Evolutionary conservation across 2,113 vertebrate species (phyloP).

Genomic region (Chloropsis hardwickii): DNA sequence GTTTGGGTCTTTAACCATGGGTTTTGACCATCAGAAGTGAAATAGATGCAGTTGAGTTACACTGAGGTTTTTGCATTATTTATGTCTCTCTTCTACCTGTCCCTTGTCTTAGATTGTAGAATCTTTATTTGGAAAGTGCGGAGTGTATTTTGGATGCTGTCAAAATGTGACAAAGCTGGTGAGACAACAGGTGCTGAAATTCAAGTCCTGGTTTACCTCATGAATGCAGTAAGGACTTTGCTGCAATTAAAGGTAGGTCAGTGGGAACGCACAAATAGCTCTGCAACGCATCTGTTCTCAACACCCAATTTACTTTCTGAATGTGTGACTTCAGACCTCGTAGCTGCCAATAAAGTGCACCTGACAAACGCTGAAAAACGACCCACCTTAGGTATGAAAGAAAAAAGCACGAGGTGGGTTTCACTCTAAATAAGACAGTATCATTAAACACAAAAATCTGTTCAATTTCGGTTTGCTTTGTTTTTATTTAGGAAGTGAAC

Average conservation of each 20-base stretch:
- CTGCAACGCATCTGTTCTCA: neutral
- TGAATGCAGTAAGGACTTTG: neutral
- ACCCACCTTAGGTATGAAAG: neutral
- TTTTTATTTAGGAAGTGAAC: neutral
- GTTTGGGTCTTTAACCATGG: neutral
- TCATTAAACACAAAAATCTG: neutral
- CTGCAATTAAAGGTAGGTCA: neutral
- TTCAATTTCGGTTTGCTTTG: neutral
- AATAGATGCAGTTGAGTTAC: neutral
- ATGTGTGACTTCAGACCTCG: neutral
- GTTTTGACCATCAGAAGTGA: neutral
- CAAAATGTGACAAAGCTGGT: neutral
- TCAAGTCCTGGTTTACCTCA: neutral
- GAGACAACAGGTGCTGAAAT: neutral
- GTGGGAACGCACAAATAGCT: neutral
- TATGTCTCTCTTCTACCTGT: neutral
- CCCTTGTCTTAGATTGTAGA: neutral
- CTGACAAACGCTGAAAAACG: fast-evolving
- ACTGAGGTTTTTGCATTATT: neutral
- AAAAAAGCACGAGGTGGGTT: neutral
- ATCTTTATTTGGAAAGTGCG: neutral
- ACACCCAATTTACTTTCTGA: neutral
- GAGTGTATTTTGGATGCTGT: neutral
- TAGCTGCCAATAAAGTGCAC: neutral
- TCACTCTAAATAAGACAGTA: neutral